phyloP scores from a whole-genome alignment of 2,888 invertebrate species.

The Meghimatium bilineatum region DNA sequence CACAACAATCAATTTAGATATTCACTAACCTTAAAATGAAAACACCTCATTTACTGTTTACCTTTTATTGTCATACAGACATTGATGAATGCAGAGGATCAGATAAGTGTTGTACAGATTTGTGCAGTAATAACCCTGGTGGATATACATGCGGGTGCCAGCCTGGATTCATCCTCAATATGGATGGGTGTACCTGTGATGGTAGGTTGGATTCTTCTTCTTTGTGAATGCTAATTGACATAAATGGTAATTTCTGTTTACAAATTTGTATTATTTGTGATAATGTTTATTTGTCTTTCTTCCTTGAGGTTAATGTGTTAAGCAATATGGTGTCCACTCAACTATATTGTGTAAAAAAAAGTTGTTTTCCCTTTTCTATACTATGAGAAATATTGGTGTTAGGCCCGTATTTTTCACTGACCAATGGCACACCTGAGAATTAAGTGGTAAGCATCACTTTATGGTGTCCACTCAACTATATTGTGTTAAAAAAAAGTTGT shows the following conservation, averaged over 20 bases:
- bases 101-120: constrained; percentile 83
- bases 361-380: too few species aligned
- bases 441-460: too few species aligned
- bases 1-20: too few species aligned
- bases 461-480: too few species aligned
- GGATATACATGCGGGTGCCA: constrained; percentile 74
- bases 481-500: too few species aligned
- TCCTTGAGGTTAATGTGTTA: too few species aligned
- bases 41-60: neutral
- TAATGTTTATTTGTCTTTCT: too few species aligned
- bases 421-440: too few species aligned
- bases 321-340: too few species aligned
- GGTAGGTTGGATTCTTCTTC: constrained; percentile 55
- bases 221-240: neutral
- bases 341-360: too few species aligned
- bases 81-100: constrained; percentile 80
- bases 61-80: constrained; percentile 57
- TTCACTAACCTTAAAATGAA: neutral
- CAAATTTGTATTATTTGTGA: neutral
- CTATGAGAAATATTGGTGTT: too few species aligned
- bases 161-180: constrained; percentile 68
- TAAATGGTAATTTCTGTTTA: neutral
- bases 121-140: constrained; percentile 80
- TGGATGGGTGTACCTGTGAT: constrained; percentile 69
- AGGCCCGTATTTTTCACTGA: too few species aligned